A percentile compares a stretch with the other conserved stretches of the same genome.
Evolutionary conservation across 2,888 invertebrate species (phyloP).

Genomic region (Netelia inedita): DNA sequence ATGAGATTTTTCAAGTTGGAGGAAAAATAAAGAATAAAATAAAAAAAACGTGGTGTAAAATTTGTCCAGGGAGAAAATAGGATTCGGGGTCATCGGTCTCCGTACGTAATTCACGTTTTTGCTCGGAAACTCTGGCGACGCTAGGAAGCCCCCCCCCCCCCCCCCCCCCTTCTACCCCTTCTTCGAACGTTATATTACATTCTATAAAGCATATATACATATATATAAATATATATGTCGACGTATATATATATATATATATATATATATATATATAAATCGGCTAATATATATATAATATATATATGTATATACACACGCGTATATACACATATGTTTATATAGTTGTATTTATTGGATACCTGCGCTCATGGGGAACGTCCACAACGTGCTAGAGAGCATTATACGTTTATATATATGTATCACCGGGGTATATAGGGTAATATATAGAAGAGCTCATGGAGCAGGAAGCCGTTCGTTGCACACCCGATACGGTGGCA

Average conservation of each 20-base stretch:
- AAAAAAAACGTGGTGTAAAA: not conserved
- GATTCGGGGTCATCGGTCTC: constrained; percentile 57
- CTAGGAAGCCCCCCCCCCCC: constrained; percentile 27
- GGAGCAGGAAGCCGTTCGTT: constrained; percentile 66
- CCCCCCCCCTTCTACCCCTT: not conserved
- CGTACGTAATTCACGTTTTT: constrained; percentile 56
- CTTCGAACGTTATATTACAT: constrained; percentile 48
- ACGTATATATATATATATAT: not conserved
- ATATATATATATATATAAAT: too few relatives aligned
- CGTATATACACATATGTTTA: not conserved
- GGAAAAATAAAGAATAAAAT: too few relatives aligned
- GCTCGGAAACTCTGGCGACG: constrained; percentile 43
- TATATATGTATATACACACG: not conserved
- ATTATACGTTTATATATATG: constrained; percentile 19
- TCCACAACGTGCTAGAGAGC: constrained; percentile 24
- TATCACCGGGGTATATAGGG: constrained; percentile 19
- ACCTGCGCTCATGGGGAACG: constrained; percentile 57
- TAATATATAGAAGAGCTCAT: constrained; percentile 48
- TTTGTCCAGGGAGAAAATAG: not conserved
- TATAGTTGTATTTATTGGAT: constrained; percentile 57
- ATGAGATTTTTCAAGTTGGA: too few relatives aligned
- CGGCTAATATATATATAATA: constrained; percentile 13
- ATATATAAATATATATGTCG: not conserved
- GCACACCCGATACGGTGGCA: constrained; percentile 66
- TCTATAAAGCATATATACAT: constrained; percentile 30